These are phyloP conservation scores for Platycheirus albimanus DNA, from an alignment of 2,888 invertebrate species.

Conservation along the genomic window DNA sequence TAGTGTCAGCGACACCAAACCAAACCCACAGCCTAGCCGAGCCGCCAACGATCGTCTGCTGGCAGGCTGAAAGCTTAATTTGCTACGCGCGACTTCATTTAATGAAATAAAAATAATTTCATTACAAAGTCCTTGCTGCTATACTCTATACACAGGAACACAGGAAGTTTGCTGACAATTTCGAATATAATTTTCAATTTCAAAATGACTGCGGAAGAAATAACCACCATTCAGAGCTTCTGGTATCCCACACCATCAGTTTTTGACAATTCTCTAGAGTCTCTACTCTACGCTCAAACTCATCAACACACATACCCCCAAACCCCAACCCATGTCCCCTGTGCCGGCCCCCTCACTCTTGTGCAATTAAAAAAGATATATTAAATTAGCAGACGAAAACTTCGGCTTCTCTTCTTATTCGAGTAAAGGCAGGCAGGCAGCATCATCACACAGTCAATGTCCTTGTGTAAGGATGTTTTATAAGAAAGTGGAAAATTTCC, in stretches of 20 bases:
- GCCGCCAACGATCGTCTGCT: slow-evolving; percentile 32
- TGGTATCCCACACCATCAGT: neutral
- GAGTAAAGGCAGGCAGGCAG: neutral
- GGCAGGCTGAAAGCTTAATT: slow-evolving; percentile 52
- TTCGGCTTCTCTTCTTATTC: slow-evolving; percentile 37
- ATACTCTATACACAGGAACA: too few species aligned
- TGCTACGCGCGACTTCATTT: slow-evolving; percentile 71
- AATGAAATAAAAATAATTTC: slow-evolving; percentile 73
- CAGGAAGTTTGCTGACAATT: slow-evolving; percentile 71
- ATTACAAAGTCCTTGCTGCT: slow-evolving; percentile 42
- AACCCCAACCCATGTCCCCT: too few species aligned
- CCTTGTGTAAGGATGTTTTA: neutral
- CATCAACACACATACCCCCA: slow-evolving; percentile 9
- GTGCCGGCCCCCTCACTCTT: too few species aligned
- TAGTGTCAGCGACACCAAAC: slow-evolving; percentile 27
- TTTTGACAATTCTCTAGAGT: neutral
- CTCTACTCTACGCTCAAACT: slow-evolving; percentile 1
- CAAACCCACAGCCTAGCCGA: neutral
- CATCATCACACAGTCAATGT: too few species aligned
- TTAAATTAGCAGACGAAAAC: slow-evolving; percentile 67
- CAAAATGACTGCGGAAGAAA: slow-evolving; percentile 50
- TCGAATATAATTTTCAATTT: slow-evolving; percentile 73
- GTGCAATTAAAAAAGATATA: slow-evolving; percentile 71
- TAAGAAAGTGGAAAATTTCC: slow-evolving; percentile 53
- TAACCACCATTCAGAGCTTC: slow-evolving; percentile 22